Base-by-base conservation (phyloP, 1,140 invertebrate genomes). In the Andricus grossulariae region DNA sequence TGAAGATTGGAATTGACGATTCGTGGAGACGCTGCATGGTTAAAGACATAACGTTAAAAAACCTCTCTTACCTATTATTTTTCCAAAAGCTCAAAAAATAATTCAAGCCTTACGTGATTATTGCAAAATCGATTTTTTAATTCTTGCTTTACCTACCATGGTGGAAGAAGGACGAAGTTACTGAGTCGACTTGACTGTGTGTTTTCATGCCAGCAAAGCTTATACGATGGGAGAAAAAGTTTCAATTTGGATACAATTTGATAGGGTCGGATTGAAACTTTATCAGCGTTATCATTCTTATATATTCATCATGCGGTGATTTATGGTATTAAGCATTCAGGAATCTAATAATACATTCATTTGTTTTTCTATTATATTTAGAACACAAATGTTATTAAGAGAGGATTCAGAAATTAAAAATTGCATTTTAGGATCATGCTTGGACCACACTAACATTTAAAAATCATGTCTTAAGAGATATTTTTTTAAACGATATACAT, bases 1-100 rank as follows among this genome's bases (percentile, higher is more conserved):
- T 94, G 94, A 87, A 97, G 93, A 81, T 93, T 94, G 75, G 94
- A 93, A 81, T 94, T 94, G 72, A 94, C 90, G 74, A 97, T 94
- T 85, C 94, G 92, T 39, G 97, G 96, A 77, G 94, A 92, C 85
- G 95, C 96, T 97, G 90, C 16, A 93, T 92, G 49, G 50, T 54
- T 50, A 19, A 79, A 18, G 21, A 66, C 0, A 8, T n/a, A 66
- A n/a, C 16, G 21, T 66, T 66, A 45, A 66, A 32, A 1, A 66
- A 39, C 45, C 60, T 66, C 1, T n/a, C 13, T n/a, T n/a, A 66
- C 15, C 15, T 15, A 15, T 13, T 16, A 21, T 60, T 32, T 60
- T 21, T 32, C 13, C 39, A 45, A 11, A 45, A 45, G 39, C 10
- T 45, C 39, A 45, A 45, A 45, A 45, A 45, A 45, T 45, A 1